phyloP scores from a whole-genome alignment of 2,113 vertebrate species.

The Hyperoodon ampullatus region DNA sequence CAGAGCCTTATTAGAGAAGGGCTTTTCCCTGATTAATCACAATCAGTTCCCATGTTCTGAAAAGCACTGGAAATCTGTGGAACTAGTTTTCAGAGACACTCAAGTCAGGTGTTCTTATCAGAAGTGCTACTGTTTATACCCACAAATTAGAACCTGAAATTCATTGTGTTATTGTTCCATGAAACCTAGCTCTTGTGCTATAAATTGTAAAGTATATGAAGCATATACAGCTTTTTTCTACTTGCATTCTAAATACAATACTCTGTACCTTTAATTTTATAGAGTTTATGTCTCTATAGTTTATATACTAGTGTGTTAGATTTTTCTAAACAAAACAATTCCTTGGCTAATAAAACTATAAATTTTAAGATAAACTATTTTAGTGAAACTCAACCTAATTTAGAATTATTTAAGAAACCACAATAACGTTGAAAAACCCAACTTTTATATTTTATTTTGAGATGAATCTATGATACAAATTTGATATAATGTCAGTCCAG shows the following conservation, averaged over 20 bases:
- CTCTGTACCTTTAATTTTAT: constrained; percentile 9
- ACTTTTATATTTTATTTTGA: background rate
- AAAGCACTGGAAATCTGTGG: constrained; percentile 78
- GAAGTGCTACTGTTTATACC: constrained; percentile 68
- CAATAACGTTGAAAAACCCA: background rate
- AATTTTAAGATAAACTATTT: background rate
- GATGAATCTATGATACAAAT: constrained; percentile 44
- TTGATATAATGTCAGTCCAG: background rate
- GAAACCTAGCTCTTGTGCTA: background rate
- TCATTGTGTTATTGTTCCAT: constrained; percentile 55
- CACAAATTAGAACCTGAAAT: constrained; percentile 70
- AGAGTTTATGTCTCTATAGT: background rate
- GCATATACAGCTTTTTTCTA: background rate
- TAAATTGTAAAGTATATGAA: constrained; percentile 30
- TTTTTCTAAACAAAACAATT: constrained; percentile 23
- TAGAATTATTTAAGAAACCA: constrained; percentile 39
- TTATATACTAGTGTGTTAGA: background rate
- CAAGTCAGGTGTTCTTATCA: constrained; percentile 70
- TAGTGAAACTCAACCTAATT: background rate
- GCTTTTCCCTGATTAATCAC: constrained; percentile 80
- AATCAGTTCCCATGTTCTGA: constrained; percentile 77
- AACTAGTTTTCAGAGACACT: constrained; percentile 75
- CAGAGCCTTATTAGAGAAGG: constrained; percentile 78
- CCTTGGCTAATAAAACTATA: background rate
- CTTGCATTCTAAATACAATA: constrained; percentile 34